Evolutionary conservation across 2,113 vertebrate genomes (phyloP).

Genomic region (Drymodes brunneopygia): DNA sequence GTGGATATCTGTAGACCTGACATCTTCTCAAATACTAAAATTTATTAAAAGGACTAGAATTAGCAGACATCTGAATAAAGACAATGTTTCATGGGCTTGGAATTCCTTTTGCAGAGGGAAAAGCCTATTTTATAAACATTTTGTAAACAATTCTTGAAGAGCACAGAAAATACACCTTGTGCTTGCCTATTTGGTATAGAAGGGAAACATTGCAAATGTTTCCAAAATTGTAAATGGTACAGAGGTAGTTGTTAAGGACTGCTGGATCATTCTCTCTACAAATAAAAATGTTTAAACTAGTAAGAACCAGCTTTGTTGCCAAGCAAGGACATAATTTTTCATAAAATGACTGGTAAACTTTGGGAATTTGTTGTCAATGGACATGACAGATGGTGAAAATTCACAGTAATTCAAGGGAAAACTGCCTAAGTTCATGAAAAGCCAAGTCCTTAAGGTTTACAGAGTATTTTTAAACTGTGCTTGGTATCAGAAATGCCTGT

Average conservation of each 20-base stretch:
- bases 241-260: not conserved
- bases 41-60: not conserved
- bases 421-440: not conserved
- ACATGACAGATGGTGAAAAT: not conserved
- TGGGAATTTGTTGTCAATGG: not conserved
- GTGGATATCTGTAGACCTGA: not conserved
- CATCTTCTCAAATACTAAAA: not conserved
- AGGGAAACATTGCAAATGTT: not conserved
- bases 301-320: not conserved
- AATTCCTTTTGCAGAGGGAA: not conserved
- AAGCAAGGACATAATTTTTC: not conserved
- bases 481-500: not conserved
- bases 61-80: not conserved
- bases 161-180: not conserved
- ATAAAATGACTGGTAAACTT: not conserved
- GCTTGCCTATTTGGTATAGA: not conserved
- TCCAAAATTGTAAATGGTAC: not conserved
- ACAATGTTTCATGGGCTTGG: accelerated
- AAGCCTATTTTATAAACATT: not conserved
- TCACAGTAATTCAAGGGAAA: not conserved
- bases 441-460: not conserved
- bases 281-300: not conserved
- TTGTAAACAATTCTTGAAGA: not conserved
- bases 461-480: not conserved
- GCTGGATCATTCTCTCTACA: not conserved